Conservation (phyloP, 2,888 invertebrate genomes). For the Theretra japonica region DNA sequence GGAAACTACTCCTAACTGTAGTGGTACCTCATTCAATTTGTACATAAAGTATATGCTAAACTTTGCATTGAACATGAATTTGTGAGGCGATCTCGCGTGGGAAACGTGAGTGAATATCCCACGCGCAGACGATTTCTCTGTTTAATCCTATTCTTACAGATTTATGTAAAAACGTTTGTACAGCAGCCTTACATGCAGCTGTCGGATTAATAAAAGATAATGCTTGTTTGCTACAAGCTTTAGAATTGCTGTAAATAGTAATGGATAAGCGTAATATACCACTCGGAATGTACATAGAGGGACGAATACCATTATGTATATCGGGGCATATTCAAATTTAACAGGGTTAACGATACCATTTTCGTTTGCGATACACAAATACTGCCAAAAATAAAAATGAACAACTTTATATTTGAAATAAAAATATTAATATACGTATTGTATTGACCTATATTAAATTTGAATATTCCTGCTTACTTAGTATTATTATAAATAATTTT, state of each 20-base stretch:
- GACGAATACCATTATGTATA: constrained; percentile 7
- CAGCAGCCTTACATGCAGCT: constrained; percentile 20
- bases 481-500: constrained; percentile 9
- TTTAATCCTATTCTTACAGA: constrained; percentile 21
- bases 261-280: background rate
- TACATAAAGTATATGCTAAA: constrained; percentile 1
- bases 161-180: constrained; percentile 23
- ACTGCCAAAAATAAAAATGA: background rate
- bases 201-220: constrained; percentile 16
- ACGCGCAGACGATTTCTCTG: constrained; percentile 17
- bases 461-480: constrained; percentile 6
- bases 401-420: background rate
- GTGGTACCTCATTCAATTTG: background rate
- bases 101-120: constrained; percentile 20
- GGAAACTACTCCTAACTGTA: background rate
- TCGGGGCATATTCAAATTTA: background rate
- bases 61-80: constrained; percentile 20
- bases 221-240: constrained; percentile 18
- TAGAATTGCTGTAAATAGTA: constrained; percentile 8
- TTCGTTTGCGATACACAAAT: background rate
- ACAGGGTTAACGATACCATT: background rate
- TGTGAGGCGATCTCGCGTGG: background rate
- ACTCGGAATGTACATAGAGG: background rate
- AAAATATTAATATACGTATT: background rate
- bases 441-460: background rate